phyloP scores from a whole-genome alignment of 2,888 invertebrate species.

The Athripsodes cinereus region DNA sequence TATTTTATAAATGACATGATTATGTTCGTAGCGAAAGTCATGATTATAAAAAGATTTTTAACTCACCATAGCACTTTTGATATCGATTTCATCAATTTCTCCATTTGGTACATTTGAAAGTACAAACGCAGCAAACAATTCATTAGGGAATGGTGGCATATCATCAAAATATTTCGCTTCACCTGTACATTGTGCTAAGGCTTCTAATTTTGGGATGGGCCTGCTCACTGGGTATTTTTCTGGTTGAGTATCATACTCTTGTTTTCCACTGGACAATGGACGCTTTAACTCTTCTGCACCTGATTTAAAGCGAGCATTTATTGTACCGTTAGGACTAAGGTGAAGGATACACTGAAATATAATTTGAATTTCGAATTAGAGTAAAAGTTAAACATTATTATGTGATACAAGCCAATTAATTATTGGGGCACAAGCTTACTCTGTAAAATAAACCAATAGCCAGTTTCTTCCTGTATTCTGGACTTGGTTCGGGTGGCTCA shows the following conservation, averaged over 20 bases:
- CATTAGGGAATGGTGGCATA: conserved; percentile 46
- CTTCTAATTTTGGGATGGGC: conserved; percentile 62
- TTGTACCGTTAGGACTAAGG: conserved; percentile 38
- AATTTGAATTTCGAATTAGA: too few relatives aligned
- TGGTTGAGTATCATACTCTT: conserved; percentile 58
- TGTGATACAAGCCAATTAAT: too few relatives aligned
- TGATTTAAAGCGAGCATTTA: conserved; percentile 43
- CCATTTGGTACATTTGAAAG: conserved; percentile 49
- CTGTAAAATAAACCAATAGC: conserved; percentile 76
- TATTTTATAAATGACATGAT: too few relatives aligned
- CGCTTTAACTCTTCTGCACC: conserved; percentile 51
- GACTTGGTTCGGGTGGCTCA: conserved; percentile 61
- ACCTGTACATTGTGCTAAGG: conserved; percentile 56
- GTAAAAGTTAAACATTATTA: too few relatives aligned
- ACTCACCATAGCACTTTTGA: conserved; percentile 42
- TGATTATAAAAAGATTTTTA: too few relatives aligned
- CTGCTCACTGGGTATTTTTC: conserved; percentile 61
- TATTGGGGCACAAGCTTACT: too few relatives aligned
- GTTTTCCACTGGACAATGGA: conserved; percentile 55
- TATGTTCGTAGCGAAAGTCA: too few relatives aligned
- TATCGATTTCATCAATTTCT: conserved; percentile 52
- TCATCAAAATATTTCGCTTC: conserved; percentile 64
- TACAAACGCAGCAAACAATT: conserved; percentile 64
- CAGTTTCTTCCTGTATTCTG: conserved; percentile 61
- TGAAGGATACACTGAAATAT: conserved; percentile 48